These are phyloP conservation scores for Eubasilissa regina DNA, from an alignment of 1,140 invertebrate species.

Conservation along the genomic window DNA sequence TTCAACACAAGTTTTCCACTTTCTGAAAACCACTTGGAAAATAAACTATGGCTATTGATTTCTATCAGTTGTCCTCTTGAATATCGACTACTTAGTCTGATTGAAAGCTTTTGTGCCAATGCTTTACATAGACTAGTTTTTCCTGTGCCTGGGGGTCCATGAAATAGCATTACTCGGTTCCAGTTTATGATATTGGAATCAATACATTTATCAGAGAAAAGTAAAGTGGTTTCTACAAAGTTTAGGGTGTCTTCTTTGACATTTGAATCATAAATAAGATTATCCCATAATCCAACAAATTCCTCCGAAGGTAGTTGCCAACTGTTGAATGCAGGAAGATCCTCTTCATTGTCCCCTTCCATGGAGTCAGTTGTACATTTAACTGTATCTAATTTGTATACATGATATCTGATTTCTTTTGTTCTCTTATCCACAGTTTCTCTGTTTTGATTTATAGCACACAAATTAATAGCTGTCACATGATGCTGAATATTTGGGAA, in stretches of 20 bases:
- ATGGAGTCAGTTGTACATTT: conserved; percentile 62
- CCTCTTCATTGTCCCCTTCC: conserved; percentile 66
- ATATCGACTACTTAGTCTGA: conserved; percentile 82
- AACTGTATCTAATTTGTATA: conserved; percentile 64
- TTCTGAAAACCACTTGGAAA: conserved; percentile 99
- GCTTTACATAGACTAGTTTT: conserved; percentile 98
- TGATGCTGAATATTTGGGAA: conserved; percentile 63
- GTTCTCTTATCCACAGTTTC: conserved; percentile 58
- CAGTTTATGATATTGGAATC: conserved; percentile 91
- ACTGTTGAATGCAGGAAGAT: conserved; percentile 82
- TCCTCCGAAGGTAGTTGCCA: conserved; percentile 86
- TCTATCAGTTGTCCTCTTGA: conserved; percentile 90
- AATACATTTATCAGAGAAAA: conserved; percentile 87
- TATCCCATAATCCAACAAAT: conserved; percentile 93
- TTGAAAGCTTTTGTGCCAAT: conserved; percentile 92
- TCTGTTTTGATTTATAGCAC: conserved; percentile 64
- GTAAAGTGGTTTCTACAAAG: conserved; percentile 88
- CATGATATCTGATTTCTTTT: conserved; percentile 64
- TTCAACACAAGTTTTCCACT: conserved; percentile 97
- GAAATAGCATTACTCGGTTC: conserved; percentile 91
- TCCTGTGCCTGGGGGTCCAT: conserved; percentile 93
- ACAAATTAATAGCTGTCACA: conserved; percentile 65
- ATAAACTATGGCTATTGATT: conserved; percentile 97
- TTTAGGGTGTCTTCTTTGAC: conserved; percentile 91
- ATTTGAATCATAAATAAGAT: conserved; percentile 87